Evolutionary conservation across 2,888 invertebrate species (phyloP).

Genomic region (Chromoteleia sp.): DNA sequence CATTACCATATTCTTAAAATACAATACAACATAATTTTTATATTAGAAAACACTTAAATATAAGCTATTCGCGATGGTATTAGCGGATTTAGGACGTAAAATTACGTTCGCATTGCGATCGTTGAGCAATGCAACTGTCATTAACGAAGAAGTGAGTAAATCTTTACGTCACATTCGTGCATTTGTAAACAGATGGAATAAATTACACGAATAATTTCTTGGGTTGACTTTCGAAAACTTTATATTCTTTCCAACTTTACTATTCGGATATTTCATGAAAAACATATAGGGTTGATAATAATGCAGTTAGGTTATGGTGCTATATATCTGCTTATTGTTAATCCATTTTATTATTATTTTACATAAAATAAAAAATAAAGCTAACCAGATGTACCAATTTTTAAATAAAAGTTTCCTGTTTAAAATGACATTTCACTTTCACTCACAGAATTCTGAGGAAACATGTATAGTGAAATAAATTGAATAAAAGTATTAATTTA

Average conservation of each 20-base stretch:
- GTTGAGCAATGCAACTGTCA: slow-evolving; percentile 98
- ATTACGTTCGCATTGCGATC: slow-evolving; percentile 99
- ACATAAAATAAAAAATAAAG: background rate
- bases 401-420: background rate
- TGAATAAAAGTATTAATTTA: too few relatives aligned
- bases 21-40: slow-evolving; percentile 41
- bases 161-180: slow-evolving; percentile 48
- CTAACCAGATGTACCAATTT: background rate
- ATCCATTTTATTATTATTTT: background rate
- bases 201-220: slow-evolving; percentile 20
- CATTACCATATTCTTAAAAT: slow-evolving; percentile 18
- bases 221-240: slow-evolving; percentile 67
- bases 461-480: too few relatives aligned
- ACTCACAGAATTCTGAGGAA: too few relatives aligned
- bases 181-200: slow-evolving; percentile 78
- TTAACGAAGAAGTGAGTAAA: slow-evolving; percentile 95
- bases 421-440: background rate
- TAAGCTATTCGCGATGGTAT: slow-evolving; percentile 92
- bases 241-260: background rate
- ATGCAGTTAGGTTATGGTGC: background rate
- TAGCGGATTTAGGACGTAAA: slow-evolving; percentile 99
- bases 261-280: too few relatives aligned
- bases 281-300: background rate
- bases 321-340: background rate
- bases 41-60: slow-evolving; percentile 33